Conservation (phyloP, 2,113 vertebrate species). For the Empidonax traillii region DNA sequence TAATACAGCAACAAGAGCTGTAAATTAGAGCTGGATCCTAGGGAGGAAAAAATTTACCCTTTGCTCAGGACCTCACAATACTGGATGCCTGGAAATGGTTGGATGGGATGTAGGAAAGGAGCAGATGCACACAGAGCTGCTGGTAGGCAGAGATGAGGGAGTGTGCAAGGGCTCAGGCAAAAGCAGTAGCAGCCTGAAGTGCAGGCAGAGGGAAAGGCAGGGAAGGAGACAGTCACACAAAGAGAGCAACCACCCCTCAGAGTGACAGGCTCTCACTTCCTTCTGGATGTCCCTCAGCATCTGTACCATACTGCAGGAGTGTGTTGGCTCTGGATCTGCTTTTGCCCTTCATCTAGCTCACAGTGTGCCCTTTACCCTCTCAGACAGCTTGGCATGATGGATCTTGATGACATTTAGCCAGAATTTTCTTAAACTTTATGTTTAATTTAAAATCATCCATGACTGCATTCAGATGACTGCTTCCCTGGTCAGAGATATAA, state of each 20-base stretch:
- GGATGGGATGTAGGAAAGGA: background rate
- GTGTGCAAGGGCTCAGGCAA: background rate
- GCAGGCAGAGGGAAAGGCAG: background rate
- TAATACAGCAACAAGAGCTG: background rate
- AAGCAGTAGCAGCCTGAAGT: background rate
- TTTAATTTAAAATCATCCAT: conserved; percentile 64
- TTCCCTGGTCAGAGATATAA: conserved; percentile 44
- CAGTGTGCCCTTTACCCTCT: background rate
- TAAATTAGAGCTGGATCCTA: background rate
- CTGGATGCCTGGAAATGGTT: background rate
- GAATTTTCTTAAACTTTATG: conserved; percentile 66
- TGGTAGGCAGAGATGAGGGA: background rate
- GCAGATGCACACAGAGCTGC: background rate
- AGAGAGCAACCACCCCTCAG: background rate
- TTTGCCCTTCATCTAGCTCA: conserved; percentile 36
- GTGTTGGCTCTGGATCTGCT: background rate
- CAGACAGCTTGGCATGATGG: conserved; percentile 35
- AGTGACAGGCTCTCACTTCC: background rate
- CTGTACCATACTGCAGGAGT: background rate
- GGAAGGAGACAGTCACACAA: background rate
- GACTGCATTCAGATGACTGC: conserved; percentile 34
- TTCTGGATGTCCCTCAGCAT: background rate
- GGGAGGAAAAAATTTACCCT: background rate
- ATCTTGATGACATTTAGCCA: conserved; percentile 66
- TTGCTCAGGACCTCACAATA: background rate